phyloP scores from a whole-genome alignment of 1,140 invertebrate species.

The Tetraneura akinire region DNA sequence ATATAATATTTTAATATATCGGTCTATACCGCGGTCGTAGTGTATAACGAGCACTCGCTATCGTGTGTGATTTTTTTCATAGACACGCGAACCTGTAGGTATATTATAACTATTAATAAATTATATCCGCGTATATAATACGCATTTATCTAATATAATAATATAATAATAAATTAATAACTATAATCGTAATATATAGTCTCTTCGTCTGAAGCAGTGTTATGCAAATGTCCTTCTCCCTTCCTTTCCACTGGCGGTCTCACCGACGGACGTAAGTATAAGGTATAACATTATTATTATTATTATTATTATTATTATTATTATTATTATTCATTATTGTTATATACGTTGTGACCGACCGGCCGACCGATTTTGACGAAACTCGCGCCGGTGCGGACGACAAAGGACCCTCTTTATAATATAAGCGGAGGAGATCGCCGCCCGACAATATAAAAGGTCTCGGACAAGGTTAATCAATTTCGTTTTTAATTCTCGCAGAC shows the following conservation, averaged over 20 bases:
- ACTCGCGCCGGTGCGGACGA: background rate
- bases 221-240: too few species aligned
- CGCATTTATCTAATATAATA: too few species aligned
- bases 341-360: too few species aligned
- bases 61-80: background rate
- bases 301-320: too few species aligned
- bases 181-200: too few species aligned
- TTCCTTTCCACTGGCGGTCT: too few species aligned
- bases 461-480: background rate
- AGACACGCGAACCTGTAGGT: background rate
- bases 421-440: background rate
- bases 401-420: background rate
- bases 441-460: slow-evolving; percentile 20
- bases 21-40: background rate
- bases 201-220: too few species aligned
- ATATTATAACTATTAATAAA: background rate
- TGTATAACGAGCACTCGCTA: background rate
- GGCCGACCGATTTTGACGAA: background rate
- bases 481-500: background rate
- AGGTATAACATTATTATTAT: too few species aligned
- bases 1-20: too few species aligned
- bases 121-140: background rate
- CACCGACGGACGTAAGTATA: too few species aligned
- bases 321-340: too few species aligned
- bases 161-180: too few species aligned